Evolutionary conservation across 2,797 vertebrate species (phyloP).

Genomic region (Peromyscus aztecus): DNA sequence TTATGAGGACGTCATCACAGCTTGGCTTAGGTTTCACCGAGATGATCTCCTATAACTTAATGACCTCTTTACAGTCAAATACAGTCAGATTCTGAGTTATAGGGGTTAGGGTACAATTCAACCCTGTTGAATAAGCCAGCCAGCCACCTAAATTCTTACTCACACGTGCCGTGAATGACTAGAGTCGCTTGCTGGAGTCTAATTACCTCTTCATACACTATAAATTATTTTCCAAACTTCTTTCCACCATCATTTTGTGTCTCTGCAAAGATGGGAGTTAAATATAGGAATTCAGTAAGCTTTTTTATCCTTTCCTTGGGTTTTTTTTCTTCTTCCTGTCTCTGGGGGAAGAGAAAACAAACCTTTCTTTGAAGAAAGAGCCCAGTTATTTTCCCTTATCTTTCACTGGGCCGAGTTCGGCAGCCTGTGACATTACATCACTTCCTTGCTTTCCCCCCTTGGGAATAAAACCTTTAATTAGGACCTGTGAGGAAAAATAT

Average conservation of each 20-base stretch:
- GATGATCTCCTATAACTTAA: not conserved
- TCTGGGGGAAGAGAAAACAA: conserved; percentile 67
- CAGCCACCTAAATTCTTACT: conserved; percentile 27
- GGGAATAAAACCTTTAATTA: conserved; percentile 85
- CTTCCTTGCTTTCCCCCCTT: conserved; percentile 84
- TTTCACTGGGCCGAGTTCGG: conserved; percentile 83
- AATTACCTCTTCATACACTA: conserved; percentile 32
- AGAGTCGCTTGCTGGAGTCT: not conserved
- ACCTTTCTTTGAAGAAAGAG: conserved; percentile 85
- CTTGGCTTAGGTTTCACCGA: not conserved
- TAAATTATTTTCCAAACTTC: conserved; percentile 68
- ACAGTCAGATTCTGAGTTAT: not conserved
- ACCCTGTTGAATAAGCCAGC: not conserved
- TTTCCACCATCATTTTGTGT: conserved; percentile 66
- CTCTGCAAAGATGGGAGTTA: conserved; percentile 75
- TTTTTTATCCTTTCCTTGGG: not conserved
- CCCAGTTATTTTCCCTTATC: conserved; percentile 86
- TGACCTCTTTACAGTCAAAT: conserved; percentile 5
- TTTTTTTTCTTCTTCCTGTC: conserved; percentile 84
- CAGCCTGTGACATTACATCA: conserved; percentile 87
- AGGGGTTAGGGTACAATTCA: not conserved
- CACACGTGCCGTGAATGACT: conserved; percentile 9
- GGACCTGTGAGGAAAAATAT: conserved; percentile 82
- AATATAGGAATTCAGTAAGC: conserved; percentile 63
- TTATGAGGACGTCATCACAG: not conserved